Evolutionary conservation across 2,797 vertebrate genomes (phyloP).

Genomic region (Myotis planiceps): DNA sequence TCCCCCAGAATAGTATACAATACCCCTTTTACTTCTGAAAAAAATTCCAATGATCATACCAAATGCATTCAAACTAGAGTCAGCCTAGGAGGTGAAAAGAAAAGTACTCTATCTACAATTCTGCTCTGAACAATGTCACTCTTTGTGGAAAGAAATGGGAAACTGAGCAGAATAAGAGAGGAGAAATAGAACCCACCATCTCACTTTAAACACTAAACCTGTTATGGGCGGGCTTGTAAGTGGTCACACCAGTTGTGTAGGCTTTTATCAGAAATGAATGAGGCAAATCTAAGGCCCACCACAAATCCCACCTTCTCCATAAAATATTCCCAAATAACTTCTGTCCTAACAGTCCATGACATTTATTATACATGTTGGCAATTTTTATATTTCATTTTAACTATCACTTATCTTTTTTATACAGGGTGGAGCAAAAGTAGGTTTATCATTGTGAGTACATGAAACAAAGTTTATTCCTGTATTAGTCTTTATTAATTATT

Average conservation of each 20-base stretch:
- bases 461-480: background rate
- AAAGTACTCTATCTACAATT: conserved; percentile 44
- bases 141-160: conserved; percentile 56
- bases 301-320: background rate
- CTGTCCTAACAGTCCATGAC: background rate
- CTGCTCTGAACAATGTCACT: conserved; percentile 41
- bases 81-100: background rate
- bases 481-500: background rate
- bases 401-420: background rate
- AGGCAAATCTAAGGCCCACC: background rate
- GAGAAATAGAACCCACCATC: conserved; percentile 43
- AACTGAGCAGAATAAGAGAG: conserved; percentile 24
- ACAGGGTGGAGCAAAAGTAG: background rate
- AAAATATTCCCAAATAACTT: background rate
- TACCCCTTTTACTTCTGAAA: conserved; percentile 19
- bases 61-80: conserved; percentile 15
- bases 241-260: background rate
- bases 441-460: background rate
- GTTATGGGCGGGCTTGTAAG: background rate
- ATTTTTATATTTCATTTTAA: conserved; percentile 19
- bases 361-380: background rate
- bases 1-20: background rate
- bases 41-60: background rate
- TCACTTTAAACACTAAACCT: conserved; percentile 10
- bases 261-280: conserved; percentile 35